These are phyloP conservation scores for Trididemnum clinides DNA, from an alignment of 23 tunicate species.

Conservation along the genomic window DNA sequence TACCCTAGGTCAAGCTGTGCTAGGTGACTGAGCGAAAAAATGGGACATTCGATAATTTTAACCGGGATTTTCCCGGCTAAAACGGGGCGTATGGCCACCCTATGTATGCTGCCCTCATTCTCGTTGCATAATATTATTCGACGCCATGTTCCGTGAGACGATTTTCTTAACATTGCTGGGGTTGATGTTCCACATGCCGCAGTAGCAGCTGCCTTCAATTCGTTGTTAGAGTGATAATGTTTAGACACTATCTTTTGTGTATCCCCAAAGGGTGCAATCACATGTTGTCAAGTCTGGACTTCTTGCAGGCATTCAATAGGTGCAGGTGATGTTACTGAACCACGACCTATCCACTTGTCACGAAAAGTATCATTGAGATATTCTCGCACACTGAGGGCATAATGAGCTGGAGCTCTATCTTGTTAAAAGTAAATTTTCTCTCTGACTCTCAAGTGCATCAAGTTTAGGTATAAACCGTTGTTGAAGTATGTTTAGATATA, in stretches of 20 bases:
- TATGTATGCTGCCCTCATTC: too few relatives aligned
- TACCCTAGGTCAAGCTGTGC: too few relatives aligned
- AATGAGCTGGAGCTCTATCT: slow-evolving; percentile 17
- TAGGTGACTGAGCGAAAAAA: too few relatives aligned
- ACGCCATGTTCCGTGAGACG: slow-evolving; percentile 14
- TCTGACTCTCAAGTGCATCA: neutral
- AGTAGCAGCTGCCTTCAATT: slow-evolving; percentile 27
- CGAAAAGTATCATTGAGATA: slow-evolving; percentile 3
- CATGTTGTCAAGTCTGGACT: slow-evolving; percentile 21
- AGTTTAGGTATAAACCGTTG: slow-evolving; percentile 24
- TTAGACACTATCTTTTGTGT: slow-evolving; percentile 15
- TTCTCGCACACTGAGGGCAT: slow-evolving; percentile 13
- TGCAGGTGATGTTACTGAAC: neutral
- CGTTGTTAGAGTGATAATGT: slow-evolving; percentile 7
- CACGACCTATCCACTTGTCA: slow-evolving; percentile 35
- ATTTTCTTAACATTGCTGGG: neutral
- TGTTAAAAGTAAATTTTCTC: slow-evolving; percentile 17
- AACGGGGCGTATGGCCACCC: too few relatives aligned
- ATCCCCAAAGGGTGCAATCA: neutral
- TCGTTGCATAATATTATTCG: neutral
- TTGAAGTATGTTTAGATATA: slow-evolving; percentile 19
- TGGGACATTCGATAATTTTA: too few relatives aligned
- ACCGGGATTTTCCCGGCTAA: too few relatives aligned
- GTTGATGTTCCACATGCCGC: slow-evolving; percentile 11
- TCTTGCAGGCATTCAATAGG: slow-evolving; percentile 6